A percentile compares a stretch with the other conserved stretches of the same genome.
Evolutionary conservation across 2,113 vertebrate species (phyloP).

Genomic region (Nyctibius bracteatus): DNA sequence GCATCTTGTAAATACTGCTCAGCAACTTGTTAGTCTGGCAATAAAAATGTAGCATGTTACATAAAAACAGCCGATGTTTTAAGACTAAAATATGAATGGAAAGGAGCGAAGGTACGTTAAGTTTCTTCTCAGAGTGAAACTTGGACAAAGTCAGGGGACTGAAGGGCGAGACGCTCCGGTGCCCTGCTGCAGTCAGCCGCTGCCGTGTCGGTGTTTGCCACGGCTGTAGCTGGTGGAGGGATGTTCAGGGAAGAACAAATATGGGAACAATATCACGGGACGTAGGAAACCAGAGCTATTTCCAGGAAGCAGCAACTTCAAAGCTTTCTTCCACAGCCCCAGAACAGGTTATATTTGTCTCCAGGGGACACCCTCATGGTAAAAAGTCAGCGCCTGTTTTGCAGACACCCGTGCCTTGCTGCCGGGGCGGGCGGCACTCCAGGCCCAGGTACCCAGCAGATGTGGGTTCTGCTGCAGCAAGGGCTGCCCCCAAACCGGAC

Average conservation of each 20-base stretch:
- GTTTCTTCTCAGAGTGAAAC: neutral
- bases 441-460: accelerated
- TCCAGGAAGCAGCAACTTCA: conserved; percentile 39
- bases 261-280: neutral
- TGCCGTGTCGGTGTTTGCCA: neutral
- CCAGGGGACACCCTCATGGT: neutral
- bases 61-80: conserved; percentile 12
- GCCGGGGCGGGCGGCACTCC: neutral
- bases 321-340: neutral
- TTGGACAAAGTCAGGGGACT: neutral
- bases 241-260: neutral
- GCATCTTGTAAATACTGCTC: conserved; percentile 2
- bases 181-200: neutral
- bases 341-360: conserved; percentile 4
- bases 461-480: neutral
- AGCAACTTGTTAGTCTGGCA: neutral
- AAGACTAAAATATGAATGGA: neutral
- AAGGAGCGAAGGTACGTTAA: neutral
- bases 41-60: conserved; percentile 24
- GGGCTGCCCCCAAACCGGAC: neutral
- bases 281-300: neutral
- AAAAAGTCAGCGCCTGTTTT: neutral
- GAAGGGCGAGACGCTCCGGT: neutral
- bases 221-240: neutral
- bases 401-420: neutral